phyloP scores from a whole-genome alignment of 2,888 invertebrate species.

The Saturnia pavonia region DNA sequence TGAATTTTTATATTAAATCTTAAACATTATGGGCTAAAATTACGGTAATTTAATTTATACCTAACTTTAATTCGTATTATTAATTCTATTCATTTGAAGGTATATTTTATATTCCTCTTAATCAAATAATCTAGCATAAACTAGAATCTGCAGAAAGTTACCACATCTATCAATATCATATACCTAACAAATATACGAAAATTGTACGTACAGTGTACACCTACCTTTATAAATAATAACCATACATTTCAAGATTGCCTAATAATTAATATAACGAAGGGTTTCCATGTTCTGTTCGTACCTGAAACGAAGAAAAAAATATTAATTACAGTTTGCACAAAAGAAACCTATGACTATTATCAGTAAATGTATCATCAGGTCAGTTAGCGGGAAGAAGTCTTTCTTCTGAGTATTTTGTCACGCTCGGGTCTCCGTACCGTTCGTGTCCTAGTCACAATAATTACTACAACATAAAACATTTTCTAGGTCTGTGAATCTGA shows the following conservation, averaged over 20 bases:
- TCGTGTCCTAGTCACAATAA: constrained; percentile 16
- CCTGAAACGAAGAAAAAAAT: constrained; percentile 4
- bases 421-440: constrained; percentile 19
- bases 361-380: constrained; percentile 16
- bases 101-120: background rate
- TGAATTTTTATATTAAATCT: background rate
- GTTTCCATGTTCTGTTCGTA: background rate
- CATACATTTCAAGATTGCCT: background rate
- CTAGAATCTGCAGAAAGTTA: background rate
- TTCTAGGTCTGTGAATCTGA: background rate
- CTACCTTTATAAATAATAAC: background rate
- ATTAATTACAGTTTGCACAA: background rate
- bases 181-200: background rate
- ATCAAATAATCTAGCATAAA: background rate
- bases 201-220: background rate
- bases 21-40: too few species aligned
- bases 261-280: background rate
- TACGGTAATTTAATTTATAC: too few species aligned
- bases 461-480: constrained; percentile 13
- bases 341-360: constrained; percentile 1
- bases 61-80: too few species aligned
- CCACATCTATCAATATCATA: background rate
- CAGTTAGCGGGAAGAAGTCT: constrained; percentile 15
- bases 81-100: background rate
- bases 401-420: constrained; percentile 23